Evolutionary conservation across 2,888 invertebrate species (phyloP), one percentile per base, ranked within the genome.

Genomic region (Lochmaea crataegi): DNA sequence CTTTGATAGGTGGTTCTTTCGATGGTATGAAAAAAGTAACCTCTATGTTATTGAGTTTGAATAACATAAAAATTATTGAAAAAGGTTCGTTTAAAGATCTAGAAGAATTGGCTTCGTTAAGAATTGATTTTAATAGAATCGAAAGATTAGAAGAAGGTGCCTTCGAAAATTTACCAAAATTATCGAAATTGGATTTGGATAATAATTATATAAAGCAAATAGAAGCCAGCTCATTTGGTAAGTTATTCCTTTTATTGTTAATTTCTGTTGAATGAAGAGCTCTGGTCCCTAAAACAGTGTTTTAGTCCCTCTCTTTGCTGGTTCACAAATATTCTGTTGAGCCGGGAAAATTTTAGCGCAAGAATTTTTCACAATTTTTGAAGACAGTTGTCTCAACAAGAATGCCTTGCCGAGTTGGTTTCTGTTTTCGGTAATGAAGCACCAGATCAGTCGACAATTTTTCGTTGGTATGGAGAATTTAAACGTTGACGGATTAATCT

Each of bases 91-190:
- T 75, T 65, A 75, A 65, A n/a, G 48, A 73, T 60, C 32, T 75
- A 10, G 26, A 65, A 2, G 68, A 68, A 26, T 38, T 71, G 14
- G 38, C 18, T 7, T n/a, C 64, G 6, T 32, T 75, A 9, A 66
- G 70, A 57, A 7, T 75, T 10, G 72, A 75, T 56, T 67, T 70
- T 48, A 75, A 73, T 51, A 67, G 65, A 57, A 61, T 75, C 2
- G 57, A 65, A 45, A 68, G 38, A n/a, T 65, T 75, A 9, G 68
- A 75, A 45, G 60, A 64, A 9, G 65, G 65, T 2, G 66, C 68
- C 7, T 75, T 75, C 41, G 60, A 71, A 38, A 75, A 75, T 56
- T 57, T 70, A 12, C 72, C 72, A 3, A 75, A 75, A 12, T 32
- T 75, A 48, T 48, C 64, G 14, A 67, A 61, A 53, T 18, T 75